Evolutionary conservation across 2,113 vertebrate genomes (phyloP).

Genomic region (Saguinus imperator): DNA sequence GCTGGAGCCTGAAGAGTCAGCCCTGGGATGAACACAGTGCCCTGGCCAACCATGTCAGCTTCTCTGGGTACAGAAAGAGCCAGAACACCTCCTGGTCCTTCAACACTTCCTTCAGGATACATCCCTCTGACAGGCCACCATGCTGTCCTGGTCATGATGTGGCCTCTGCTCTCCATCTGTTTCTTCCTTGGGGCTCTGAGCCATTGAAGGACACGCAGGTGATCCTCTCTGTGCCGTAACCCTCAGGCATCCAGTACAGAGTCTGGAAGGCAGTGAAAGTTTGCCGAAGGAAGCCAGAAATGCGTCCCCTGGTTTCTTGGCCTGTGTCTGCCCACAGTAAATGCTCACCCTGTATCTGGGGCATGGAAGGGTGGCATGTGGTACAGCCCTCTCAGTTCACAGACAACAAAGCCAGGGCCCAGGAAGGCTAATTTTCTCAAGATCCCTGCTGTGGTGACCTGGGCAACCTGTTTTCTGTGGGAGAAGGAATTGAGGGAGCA

Average conservation of each 20-base stretch:
- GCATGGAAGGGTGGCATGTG: background rate
- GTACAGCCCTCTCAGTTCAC: background rate
- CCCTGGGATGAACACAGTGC: background rate
- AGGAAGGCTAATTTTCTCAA: background rate
- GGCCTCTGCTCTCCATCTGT: background rate
- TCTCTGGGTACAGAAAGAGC: background rate
- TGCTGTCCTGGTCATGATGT: background rate
- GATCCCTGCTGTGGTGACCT: background rate
- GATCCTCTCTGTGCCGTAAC: background rate
- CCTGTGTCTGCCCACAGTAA: background rate
- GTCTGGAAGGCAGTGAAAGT: background rate
- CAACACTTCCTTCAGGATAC: background rate
- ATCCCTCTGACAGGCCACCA: accelerated
- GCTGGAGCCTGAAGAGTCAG: background rate
- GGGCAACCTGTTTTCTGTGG: background rate
- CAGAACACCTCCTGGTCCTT: background rate
- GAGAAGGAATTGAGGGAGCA: background rate
- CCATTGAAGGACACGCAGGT: background rate
- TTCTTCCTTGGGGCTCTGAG: background rate
- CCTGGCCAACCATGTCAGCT: background rate
- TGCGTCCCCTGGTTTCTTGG: accelerated
- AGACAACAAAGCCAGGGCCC: background rate
- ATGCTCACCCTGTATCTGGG: background rate
- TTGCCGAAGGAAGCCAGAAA: background rate
- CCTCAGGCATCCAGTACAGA: background rate